A percentile compares a stretch with the other conserved stretches of the same genome.
Conservation (phyloP, 2,797 vertebrate species). For the Coregonus sp. region DNA sequence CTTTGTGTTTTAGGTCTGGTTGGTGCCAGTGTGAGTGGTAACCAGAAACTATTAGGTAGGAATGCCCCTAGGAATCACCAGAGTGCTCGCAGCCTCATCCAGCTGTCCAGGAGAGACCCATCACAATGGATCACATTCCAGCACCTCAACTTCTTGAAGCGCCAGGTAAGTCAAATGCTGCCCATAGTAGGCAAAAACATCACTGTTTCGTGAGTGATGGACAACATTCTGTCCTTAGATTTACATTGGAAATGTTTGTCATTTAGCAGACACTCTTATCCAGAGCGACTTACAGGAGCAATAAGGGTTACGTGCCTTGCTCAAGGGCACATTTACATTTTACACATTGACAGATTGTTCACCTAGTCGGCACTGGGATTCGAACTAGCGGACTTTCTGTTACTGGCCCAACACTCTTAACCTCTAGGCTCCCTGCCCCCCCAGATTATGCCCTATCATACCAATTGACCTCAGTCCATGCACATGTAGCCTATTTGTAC, state of each 20-base stretch:
- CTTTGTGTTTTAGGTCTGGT: constrained; percentile 71
- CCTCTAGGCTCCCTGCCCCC: no score
- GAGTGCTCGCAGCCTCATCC: constrained; percentile 63
- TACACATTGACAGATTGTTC: no score
- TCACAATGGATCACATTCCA: constrained; percentile 82
- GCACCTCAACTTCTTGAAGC: constrained; percentile 83
- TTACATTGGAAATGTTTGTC: no score
- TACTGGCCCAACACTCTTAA: no score
- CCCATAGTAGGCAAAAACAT: no score
- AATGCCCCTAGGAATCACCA: constrained; percentile 50
- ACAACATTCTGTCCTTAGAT: no score
- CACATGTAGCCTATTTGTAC: background rate
- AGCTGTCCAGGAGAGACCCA: constrained; percentile 66
- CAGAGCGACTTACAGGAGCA: no score
- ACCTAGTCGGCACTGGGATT: no score
- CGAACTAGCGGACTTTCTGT: no score
- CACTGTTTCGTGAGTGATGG: background rate
- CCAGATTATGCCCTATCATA: background rate
- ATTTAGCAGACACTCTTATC: no score
- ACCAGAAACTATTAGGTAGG: constrained; percentile 61
- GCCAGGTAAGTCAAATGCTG: constrained; percentile 77
- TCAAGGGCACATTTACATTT: no score
- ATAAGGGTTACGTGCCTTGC: no score
- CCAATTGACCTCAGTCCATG: background rate
- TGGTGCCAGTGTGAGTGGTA: constrained; percentile 61